phyloP scores from a whole-genome alignment of 1,140 invertebrate species.

The Trissolcus basalis region DNA sequence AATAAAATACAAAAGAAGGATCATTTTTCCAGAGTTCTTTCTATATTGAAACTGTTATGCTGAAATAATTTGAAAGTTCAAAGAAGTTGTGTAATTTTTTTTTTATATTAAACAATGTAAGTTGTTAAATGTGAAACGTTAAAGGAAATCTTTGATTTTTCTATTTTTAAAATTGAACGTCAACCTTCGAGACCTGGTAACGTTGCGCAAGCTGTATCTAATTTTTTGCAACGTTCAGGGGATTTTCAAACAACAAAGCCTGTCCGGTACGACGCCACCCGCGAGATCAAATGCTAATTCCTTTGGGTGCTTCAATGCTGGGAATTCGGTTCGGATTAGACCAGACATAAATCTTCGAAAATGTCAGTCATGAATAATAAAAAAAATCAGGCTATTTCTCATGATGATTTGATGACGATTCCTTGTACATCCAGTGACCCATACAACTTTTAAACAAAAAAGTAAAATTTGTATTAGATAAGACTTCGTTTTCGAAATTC shows the following conservation, averaged over 20 bases:
- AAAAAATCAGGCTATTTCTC: conserved; percentile 47
- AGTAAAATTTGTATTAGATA: conserved; percentile 36
- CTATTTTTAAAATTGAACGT: too few species aligned
- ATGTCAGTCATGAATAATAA: conserved; percentile 54
- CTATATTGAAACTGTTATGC: too few species aligned
- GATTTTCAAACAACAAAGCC: conserved; percentile 41
- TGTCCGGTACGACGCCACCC: conserved; percentile 38
- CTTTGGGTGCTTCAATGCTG: conserved; percentile 48
- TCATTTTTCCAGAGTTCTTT: too few species aligned
- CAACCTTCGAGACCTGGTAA: too few species aligned
- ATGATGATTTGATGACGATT: conserved; percentile 46
- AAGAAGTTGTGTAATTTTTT: too few species aligned
- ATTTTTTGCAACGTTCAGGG: conserved; percentile 24
- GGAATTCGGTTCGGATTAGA: conserved; percentile 52
- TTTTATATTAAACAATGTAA: too few species aligned
- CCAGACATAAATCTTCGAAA: conserved; percentile 45
- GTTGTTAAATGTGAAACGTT: too few species aligned
- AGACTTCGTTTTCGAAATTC: too few species aligned
- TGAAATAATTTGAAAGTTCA: too few species aligned
- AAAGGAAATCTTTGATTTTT: too few species aligned
- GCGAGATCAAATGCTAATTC: conserved; percentile 54
- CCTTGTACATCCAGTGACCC: conserved; percentile 38
- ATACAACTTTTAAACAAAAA: conserved; percentile 48
- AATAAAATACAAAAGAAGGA: too few species aligned
- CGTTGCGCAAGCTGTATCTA: conserved; percentile 8